These are phyloP conservation scores for Phenganax stokvisi DNA, from an alignment of 92 coral and sea anemone species.

Conservation along the genomic window DNA sequence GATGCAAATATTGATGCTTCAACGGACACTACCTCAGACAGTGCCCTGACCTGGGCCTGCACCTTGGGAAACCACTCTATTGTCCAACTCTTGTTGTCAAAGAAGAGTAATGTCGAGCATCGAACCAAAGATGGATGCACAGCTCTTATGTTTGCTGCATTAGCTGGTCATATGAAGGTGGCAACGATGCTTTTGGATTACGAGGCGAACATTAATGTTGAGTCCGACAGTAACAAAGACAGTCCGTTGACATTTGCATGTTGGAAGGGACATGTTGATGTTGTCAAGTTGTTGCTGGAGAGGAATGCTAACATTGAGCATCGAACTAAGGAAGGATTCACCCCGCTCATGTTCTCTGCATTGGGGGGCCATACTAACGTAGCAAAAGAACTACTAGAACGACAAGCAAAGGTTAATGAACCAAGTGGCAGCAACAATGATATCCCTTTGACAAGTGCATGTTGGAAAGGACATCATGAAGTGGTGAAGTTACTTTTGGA, in stretches of 20 bases:
- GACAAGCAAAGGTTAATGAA: slow-evolving; percentile 88
- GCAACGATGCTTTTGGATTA: slow-evolving; percentile 95
- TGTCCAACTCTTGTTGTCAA: slow-evolving; percentile 71
- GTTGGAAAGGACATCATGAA: slow-evolving; percentile 99
- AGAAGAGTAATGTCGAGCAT: slow-evolving; percentile 89
- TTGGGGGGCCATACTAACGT: slow-evolving; percentile 98
- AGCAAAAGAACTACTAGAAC: slow-evolving; percentile 83
- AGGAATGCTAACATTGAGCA: slow-evolving; percentile 97
- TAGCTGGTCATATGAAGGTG: slow-evolving; percentile 98
- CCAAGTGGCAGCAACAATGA: slow-evolving; percentile 99
- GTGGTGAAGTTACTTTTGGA: slow-evolving; percentile 93
- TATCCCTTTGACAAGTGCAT: slow-evolving; percentile 98
- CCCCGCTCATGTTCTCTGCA: slow-evolving; percentile 99
- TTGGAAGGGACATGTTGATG: slow-evolving; percentile 99
- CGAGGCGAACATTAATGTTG: slow-evolving; percentile 94
- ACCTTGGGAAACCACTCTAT: slow-evolving; percentile 98
- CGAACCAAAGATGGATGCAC: slow-evolving; percentile 99
- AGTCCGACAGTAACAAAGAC: slow-evolving; percentile 98
- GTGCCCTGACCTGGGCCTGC: slow-evolving; percentile 99
- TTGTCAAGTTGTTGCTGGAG: slow-evolving; percentile 79
- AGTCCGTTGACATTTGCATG: slow-evolving; percentile 99
- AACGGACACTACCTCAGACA: slow-evolving; percentile 99
- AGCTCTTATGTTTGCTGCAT: slow-evolving; percentile 97
- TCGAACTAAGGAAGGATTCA: slow-evolving; percentile 97
- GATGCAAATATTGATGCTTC: slow-evolving; percentile 97